phyloP scores from a whole-genome alignment of 2,113 vertebrate species.

The Zeus faber region DNA sequence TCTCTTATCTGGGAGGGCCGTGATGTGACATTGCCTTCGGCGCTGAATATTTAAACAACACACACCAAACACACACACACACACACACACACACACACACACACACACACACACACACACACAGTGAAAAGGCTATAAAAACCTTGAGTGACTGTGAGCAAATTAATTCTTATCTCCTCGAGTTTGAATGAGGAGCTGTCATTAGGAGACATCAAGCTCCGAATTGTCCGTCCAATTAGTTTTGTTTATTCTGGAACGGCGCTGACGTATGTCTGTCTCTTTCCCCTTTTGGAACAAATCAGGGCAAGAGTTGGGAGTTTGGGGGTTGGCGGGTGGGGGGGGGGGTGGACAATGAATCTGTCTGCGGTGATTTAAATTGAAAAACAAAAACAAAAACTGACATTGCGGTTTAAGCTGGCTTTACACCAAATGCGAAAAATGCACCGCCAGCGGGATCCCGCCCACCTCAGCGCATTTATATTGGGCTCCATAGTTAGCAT shows the following conservation, averaged over 20 bases:
- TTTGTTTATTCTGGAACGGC: constrained; percentile 24
- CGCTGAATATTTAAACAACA: constrained; percentile 71
- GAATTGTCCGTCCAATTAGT: constrained; percentile 40
- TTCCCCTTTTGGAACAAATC: constrained; percentile 13
- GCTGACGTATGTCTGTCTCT: constrained; percentile 16
- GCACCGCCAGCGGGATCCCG: too few relatives aligned
- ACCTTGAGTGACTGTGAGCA: constrained; percentile 51
- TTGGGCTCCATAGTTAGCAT: too few relatives aligned
- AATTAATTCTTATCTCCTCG: constrained; percentile 47
- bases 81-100: too few relatives aligned
- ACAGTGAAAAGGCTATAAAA: too few relatives aligned
- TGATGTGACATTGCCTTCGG: constrained; percentile 73
- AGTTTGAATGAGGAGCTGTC: constrained; percentile 50
- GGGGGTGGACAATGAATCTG: constrained; percentile 2
- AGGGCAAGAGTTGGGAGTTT: too few relatives aligned
- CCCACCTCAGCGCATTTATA: too few relatives aligned
- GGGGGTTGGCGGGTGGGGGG: constrained; percentile 9
- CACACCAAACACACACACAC: too few relatives aligned
- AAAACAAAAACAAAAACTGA: constrained; percentile 5
- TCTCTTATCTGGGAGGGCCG: constrained; percentile 67
- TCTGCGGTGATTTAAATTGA: constrained; percentile 17
- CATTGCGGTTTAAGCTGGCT: too few relatives aligned
- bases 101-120: too few relatives aligned
- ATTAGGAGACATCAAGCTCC: constrained; percentile 42
- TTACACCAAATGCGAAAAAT: too few relatives aligned